Base-by-base conservation (phyloP, 2,113 vertebrate genomes). In the Dromiciops gliroides region DNA sequence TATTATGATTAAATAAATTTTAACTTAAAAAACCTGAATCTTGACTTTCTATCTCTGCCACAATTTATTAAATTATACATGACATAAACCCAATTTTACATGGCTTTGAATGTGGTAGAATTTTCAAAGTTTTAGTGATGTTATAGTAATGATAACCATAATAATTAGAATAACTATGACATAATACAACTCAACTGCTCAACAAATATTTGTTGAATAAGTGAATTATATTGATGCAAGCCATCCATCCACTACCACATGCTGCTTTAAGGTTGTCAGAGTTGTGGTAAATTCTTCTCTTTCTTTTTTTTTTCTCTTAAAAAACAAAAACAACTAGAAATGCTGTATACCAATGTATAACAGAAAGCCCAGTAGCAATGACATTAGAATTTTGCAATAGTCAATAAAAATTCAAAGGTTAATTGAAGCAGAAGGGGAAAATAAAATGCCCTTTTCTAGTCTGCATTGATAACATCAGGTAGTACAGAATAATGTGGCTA, bases 401-500 rank as follows among this genome's bases (percentile, higher is more conserved):
- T 93, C 89, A 50, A 88, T 91, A 91, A 93, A 89, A 91, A 26
- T 5, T 48, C 91, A 95, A 95, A 10, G 52, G 90, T 94, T 92
- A 83, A 89, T 92, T 75, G 14, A 88, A 89, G 91, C 94, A 25
- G 91, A 92, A 93, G 10, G 31, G 53, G 53, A 88, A 93, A 53
- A 51, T 10, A 91, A 89, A 95, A 23, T 60, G 26, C 37, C 49
- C 28, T 60, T 60, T 67, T 48, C 50, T 89, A 93, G 52, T 90
- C 92, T 83, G 28, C n/a, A 60, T 26, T 93, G 51, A 90, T 92
- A 51, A 52, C 26, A 67, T 90, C 37, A 89, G 22, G 11, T 89
- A 94, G 56, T 94, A 24, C 89, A 44, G 44, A 95, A 75, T 89
- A 51, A 37, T 22, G 1, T 26, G 90, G 3, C 2, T 75, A 89